Percentiles rank a stretch among this genome's conserved stretches.
These are phyloP conservation scores for Colistium nudipinnis DNA, from an alignment of 2,113 vertebrate genomes.

Conservation along the genomic window DNA sequence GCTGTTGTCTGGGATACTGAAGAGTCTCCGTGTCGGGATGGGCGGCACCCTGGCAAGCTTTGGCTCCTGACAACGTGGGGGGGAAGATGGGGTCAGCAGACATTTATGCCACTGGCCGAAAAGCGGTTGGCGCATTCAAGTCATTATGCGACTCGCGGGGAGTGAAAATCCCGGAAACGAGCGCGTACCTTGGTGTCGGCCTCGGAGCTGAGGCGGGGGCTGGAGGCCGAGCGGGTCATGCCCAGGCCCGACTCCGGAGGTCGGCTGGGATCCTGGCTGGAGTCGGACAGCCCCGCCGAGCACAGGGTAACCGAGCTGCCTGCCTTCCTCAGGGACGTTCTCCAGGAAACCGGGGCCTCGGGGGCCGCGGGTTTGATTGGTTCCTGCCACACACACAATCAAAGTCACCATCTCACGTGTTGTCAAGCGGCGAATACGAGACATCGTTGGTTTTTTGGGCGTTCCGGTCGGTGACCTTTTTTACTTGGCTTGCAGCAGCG, in stretches of 20 bases:
- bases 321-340: slow-evolving; percentile 82
- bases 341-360: slow-evolving; percentile 82
- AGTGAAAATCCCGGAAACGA: too few species aligned
- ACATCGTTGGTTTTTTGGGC: background rate
- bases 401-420: background rate
- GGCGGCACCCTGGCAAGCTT: slow-evolving; percentile 82
- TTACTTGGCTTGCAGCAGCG: slow-evolving; percentile 68
- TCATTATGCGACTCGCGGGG: too few species aligned
- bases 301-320: slow-evolving; percentile 82
- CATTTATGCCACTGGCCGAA: slow-evolving; percentile 26
- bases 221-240: slow-evolving; percentile 84
- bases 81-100: slow-evolving; percentile 16
- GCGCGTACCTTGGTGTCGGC: slow-evolving; percentile 77
- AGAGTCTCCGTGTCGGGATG: slow-evolving; percentile 80
- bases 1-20: slow-evolving; percentile 80
- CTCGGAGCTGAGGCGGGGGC: slow-evolving; percentile 83
- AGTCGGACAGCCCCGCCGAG: slow-evolving; percentile 70
- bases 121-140: too few species aligned
- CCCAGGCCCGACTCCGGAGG: slow-evolving; percentile 61
- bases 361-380: slow-evolving; percentile 60
- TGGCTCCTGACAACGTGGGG: slow-evolving; percentile 73
- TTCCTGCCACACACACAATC: slow-evolving; percentile 55
- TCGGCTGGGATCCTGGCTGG: slow-evolving; percentile 68
- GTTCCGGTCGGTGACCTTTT: slow-evolving; percentile 71
- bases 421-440: background rate